Percentiles rank a stretch among this genome's conserved stretches.
Evolutionary conservation across 2,888 invertebrate genomes (phyloP).

Genomic region (Campoplex capitator): DNA sequence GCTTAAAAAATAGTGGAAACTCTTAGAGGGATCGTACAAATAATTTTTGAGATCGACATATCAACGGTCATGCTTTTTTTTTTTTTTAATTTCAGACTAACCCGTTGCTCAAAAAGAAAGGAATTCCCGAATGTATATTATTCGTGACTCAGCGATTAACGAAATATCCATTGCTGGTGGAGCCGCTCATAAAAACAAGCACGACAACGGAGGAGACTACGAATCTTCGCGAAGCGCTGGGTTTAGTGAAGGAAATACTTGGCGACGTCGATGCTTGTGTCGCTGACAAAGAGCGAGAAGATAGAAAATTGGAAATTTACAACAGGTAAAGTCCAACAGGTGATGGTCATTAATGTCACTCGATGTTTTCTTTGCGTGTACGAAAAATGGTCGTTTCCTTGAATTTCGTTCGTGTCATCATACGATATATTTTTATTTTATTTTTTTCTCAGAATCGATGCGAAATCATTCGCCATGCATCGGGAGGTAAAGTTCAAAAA

Average conservation of each 20-base stretch:
- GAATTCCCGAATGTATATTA: slow-evolving; percentile 97
- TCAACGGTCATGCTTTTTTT: background rate
- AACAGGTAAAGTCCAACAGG: slow-evolving; percentile 85
- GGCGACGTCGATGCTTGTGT: slow-evolving; percentile 97
- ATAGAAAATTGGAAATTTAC: slow-evolving; percentile 96
- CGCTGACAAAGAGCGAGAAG: slow-evolving; percentile 95
- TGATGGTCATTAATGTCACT: slow-evolving; percentile 48
- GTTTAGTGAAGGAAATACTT: slow-evolving; percentile 94
- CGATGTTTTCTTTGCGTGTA: background rate
- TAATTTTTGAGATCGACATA: background rate
- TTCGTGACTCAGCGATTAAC: slow-evolving; percentile 98
- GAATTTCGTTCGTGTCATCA: background rate
- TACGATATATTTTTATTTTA: slow-evolving; percentile 10
- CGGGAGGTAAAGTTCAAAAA: slow-evolving; percentile 96
- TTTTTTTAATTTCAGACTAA: slow-evolving; percentile 86
- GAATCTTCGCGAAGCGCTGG: slow-evolving; percentile 91
- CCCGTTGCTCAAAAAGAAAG: slow-evolving; percentile 95
- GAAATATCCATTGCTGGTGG: slow-evolving; percentile 96
- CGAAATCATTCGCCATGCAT: slow-evolving; percentile 95
- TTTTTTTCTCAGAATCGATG: slow-evolving; percentile 89
- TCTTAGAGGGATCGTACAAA: background rate
- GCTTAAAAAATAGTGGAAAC: background rate
- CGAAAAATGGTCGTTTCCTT: background rate
- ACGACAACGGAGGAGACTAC: slow-evolving; percentile 94
- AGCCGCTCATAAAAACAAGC: slow-evolving; percentile 95